phyloP scores from a whole-genome alignment of 1,140 invertebrate species.

The Neodiprion pinetum region DNA sequence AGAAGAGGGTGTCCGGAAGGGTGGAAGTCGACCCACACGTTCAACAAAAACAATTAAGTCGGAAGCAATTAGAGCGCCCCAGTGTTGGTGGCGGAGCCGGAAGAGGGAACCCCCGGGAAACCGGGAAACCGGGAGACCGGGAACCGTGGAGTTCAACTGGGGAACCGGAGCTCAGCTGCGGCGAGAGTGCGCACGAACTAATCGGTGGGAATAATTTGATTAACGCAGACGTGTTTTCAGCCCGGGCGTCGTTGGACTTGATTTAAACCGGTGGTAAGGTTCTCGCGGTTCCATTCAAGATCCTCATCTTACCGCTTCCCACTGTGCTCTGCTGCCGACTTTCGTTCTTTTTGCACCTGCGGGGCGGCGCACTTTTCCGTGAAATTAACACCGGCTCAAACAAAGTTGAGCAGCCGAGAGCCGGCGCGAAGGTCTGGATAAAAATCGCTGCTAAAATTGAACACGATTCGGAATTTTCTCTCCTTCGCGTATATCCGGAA shows the following conservation, averaged over 20 bases:
- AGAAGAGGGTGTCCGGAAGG: not conserved
- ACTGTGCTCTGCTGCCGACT: not conserved
- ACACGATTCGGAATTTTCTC: too few species aligned
- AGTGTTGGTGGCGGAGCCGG: not conserved
- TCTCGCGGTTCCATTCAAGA: not conserved
- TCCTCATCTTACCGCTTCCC: not conserved
- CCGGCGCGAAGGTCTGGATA: too few species aligned
- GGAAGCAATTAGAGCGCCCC: constrained; percentile 2
- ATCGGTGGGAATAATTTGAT: constrained; percentile 1
- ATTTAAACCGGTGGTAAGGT: not conserved
- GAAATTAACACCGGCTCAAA: too few species aligned
- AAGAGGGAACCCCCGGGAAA: not conserved
- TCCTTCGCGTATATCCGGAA: too few species aligned
- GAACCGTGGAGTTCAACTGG: too few species aligned
- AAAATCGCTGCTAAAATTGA: too few species aligned
- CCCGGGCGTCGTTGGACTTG: not conserved
- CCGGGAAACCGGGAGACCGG: not conserved
- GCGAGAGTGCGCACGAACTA: not conserved
- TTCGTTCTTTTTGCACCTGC: not conserved
- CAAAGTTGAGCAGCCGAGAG: too few species aligned
- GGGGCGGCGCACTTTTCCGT: not conserved
- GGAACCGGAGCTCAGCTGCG: not conserved
- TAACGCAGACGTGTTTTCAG: constrained; percentile 7
- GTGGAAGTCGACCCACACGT: not conserved
- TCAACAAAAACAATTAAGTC: constrained; percentile 3